phyloP scores from a whole-genome alignment of 2,797 vertebrate species.

The Molossus alvarezi region DNA sequence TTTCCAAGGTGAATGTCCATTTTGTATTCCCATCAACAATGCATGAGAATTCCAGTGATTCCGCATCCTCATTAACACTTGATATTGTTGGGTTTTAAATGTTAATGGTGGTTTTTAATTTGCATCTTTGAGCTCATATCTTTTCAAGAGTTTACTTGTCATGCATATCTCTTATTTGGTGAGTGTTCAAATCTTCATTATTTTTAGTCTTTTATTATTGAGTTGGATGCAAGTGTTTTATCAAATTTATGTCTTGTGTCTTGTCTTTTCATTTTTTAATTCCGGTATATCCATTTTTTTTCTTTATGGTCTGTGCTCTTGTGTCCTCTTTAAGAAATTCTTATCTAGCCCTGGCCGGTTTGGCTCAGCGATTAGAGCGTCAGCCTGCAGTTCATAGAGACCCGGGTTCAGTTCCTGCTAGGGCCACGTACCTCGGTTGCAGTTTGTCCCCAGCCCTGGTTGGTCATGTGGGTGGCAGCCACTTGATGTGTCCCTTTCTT shows the following conservation, averaged over 20 bases:
- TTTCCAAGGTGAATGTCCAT: constrained; percentile 7
- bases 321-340: constrained; percentile 25
- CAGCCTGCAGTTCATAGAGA: too few relatives aligned
- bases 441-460: too few relatives aligned
- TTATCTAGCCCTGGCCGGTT: neutral
- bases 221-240: neutral
- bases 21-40: neutral
- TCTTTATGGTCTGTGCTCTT: neutral
- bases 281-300: neutral
- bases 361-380: too few relatives aligned
- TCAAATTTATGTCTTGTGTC: neutral
- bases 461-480: too few relatives aligned
- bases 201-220: neutral
- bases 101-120: constrained; percentile 42
- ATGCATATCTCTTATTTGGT: neutral
- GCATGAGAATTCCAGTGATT: neutral
- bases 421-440: too few relatives aligned
- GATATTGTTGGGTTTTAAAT: neutral
- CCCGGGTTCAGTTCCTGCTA: too few relatives aligned
- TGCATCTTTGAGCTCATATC: neutral
- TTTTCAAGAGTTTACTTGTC: constrained; percentile 32
- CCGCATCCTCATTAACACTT: neutral
- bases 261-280: constrained; percentile 43
- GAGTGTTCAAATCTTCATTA: constrained; percentile 42
- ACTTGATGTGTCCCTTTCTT: too few relatives aligned